phyloP scores from a whole-genome alignment of 2,888 invertebrate species.

The Proisotoma minuta region DNA sequence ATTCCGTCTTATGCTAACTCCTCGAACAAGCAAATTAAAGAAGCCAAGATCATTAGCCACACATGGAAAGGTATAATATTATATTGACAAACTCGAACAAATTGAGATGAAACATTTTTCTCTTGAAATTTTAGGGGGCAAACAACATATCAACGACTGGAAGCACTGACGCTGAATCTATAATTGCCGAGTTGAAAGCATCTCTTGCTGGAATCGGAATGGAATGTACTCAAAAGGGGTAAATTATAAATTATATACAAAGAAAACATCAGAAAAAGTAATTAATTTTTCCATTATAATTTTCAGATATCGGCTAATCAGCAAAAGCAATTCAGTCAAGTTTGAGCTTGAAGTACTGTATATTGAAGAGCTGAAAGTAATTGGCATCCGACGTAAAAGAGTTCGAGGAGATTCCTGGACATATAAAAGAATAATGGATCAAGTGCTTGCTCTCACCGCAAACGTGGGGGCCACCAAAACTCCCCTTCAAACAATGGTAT shows the following conservation, averaged over 20 bases:
- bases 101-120: not conserved
- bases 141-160: constrained; percentile 41
- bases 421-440: constrained; percentile 72
- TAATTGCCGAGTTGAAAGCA: constrained; percentile 40
- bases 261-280: not conserved
- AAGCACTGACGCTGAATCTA: constrained; percentile 42
- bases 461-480: constrained; percentile 28
- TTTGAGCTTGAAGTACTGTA: constrained; percentile 46
- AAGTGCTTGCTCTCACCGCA: constrained; percentile 60
- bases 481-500: constrained; percentile 42
- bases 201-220: constrained; percentile 42
- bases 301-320: constrained; percentile 40
- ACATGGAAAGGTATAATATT: constrained; percentile 25
- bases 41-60: constrained; percentile 40
- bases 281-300: not conserved
- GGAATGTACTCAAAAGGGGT: constrained; percentile 45
- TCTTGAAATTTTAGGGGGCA: constrained; percentile 27
- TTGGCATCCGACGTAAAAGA: constrained; percentile 59
- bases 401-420: constrained; percentile 74
- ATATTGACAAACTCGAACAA: not conserved
- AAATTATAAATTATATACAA: not conserved
- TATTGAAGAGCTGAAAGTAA: constrained; percentile 37
- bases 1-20: constrained; percentile 66
- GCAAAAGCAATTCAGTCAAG: constrained; percentile 36
- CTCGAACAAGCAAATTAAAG: constrained; percentile 52